A percentile compares a stretch with the other conserved stretches of the same genome.
These are phyloP conservation scores for Pygathrix nemaeus DNA, from an alignment of 2,113 vertebrate species.

Conservation along the genomic window DNA sequence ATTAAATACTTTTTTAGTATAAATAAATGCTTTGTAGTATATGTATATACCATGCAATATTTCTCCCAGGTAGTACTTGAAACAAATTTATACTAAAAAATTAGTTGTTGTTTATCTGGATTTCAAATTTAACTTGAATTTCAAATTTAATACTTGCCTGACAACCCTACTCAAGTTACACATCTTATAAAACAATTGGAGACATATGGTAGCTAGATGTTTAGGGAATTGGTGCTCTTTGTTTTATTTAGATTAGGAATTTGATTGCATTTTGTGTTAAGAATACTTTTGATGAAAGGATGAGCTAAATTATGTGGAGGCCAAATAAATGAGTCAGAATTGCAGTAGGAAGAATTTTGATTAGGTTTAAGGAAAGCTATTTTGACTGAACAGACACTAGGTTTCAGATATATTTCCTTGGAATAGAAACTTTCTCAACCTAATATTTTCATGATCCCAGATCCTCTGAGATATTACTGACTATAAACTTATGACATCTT, in stretches of 20 bases:
- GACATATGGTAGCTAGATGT: background rate
- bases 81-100: background rate
- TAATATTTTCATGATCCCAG: background rate
- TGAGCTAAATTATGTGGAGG: background rate
- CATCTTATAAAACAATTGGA: background rate
- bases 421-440: background rate
- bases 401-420: background rate
- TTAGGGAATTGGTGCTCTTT: background rate
- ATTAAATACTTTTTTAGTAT: background rate
- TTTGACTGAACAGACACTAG: background rate
- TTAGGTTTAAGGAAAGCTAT: background rate
- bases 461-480: background rate
- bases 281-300: background rate
- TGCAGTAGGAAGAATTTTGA: background rate
- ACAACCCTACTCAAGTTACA: background rate
- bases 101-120: background rate
- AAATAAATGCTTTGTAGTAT: background rate
- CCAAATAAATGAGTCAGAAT: slow-evolving; percentile 1
- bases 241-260: slow-evolving; percentile 5
- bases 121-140: background rate
- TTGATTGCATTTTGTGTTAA: slow-evolving; percentile 28
- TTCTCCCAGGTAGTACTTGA: background rate
- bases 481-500: background rate
- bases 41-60: background rate
- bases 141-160: background rate